Evolutionary conservation across 2,888 invertebrate genomes (phyloP).

Genomic region (Xanthia icteritia): DNA sequence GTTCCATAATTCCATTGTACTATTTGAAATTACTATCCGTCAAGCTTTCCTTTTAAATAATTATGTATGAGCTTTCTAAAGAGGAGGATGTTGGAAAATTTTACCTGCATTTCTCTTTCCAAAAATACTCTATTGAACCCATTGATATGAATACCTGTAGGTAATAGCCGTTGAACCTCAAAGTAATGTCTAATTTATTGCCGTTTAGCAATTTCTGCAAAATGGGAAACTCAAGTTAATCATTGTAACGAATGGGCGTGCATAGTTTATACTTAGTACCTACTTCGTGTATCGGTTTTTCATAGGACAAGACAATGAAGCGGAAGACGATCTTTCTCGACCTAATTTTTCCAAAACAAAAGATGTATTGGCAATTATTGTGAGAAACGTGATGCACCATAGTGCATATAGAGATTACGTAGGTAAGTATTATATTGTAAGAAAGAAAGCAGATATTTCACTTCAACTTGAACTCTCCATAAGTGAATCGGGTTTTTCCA

Average conservation of each 20-base stretch:
- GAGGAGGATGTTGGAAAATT: conserved; percentile 45
- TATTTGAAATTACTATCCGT: conserved; percentile 52
- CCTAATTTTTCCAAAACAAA: conserved; percentile 61
- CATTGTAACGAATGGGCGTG: conserved; percentile 3
- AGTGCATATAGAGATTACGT: conserved; percentile 31
- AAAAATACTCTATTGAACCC: conserved; percentile 43
- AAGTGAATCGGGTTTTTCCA: conserved; percentile 39
- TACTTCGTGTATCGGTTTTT: conserved; percentile 19
- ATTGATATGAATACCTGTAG: conserved; percentile 35
- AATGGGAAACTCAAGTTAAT: conserved; percentile 29
- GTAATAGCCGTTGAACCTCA: conserved; percentile 23
- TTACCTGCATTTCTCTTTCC: conserved; percentile 42
- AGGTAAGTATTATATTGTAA: conserved; percentile 14
- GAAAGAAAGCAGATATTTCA: conserved; percentile 52
- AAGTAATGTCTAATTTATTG: conserved; percentile 43
- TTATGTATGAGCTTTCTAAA: conserved; percentile 56
- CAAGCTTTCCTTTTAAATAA: conserved; percentile 57
- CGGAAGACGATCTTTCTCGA: conserved; percentile 60
- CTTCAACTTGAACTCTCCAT: conserved; percentile 24
- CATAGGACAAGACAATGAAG: conserved; percentile 54
- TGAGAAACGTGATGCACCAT: conserved; percentile 36
- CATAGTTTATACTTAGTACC: conserved; percentile 3
- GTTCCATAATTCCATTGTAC: conserved; percentile 60
- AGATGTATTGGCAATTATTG: conserved; percentile 25
- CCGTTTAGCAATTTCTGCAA: conserved; percentile 32